Base-by-base conservation (phyloP, 2,113 vertebrate species). In the Rana temporaria region DNA sequence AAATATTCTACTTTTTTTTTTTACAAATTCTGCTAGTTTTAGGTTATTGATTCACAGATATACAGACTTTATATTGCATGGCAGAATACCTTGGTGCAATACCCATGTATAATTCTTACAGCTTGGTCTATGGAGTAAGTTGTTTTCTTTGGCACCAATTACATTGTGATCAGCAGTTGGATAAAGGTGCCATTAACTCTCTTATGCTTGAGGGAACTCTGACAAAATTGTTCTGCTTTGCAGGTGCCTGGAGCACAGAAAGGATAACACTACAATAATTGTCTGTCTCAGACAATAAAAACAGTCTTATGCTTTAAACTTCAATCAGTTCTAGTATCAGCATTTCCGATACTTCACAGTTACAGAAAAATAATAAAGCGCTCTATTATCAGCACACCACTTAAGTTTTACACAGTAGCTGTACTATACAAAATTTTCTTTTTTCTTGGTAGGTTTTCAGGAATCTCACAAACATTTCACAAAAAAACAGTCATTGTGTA, bases 221-320 rank as follows among this genome's bases (percentile, higher is more conserved):
- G 24, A 30, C 80, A 82, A 74, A 82, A 82, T 74, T 82, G 80
- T 67, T 82, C 80, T 65, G 80, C 71, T 24, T 66, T 82, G 80
- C 70, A 82, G 53, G 71, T 66, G 80, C 80, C 70, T 22, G 60
- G 24, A 82, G 70, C 80, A 66, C 62, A 55, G 71, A 73, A 67
- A 82, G 80, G 80, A 82, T 82, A 82, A 82, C 70, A 82, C 65
- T 75, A 62, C 80, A 75, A 82, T 82, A 82, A 82, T 82, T 82
- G 80, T 66, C 70, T 82, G 60, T 82, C 71, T 82, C 70, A 82
- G 70, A 82, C 80, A 75, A 82, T 82, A 81, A 72, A 82, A 82
- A 73, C 70, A 42, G 70, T 75, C 19, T 30, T 75, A 67, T 59
- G 52, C 59, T 75, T 82, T 81, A 64, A 56, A 73, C 79, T 65